Conservation (phyloP, 2,797 vertebrate species). For the Brachymystax lenok region DNA sequence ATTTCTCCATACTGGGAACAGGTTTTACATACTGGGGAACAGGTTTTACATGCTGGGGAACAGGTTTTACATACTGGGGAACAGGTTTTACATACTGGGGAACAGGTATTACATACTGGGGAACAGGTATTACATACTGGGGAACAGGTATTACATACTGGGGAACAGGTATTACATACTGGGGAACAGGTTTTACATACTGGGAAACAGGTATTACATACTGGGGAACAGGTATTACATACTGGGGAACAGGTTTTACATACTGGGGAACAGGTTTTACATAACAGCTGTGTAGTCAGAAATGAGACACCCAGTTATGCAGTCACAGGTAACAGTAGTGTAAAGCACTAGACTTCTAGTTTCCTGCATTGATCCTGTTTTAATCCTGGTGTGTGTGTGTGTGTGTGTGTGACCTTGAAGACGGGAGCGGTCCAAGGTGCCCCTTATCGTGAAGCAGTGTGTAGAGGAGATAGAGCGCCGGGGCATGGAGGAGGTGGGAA, state of each 20-base stretch:
- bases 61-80: too few relatives aligned
- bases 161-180: too few relatives aligned
- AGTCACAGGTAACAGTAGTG: neutral
- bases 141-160: too few relatives aligned
- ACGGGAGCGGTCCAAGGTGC: slow-evolving; percentile 91
- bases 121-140: too few relatives aligned
- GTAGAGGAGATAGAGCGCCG: slow-evolving; percentile 94
- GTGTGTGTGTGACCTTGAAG: slow-evolving; percentile 58
- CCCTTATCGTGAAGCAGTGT: slow-evolving; percentile 92
- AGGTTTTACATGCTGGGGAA: neutral
- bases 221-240: too few relatives aligned
- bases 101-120: too few relatives aligned
- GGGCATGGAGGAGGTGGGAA: slow-evolving; percentile 94
- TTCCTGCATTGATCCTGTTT: neutral
- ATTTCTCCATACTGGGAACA: slow-evolving; percentile 5
- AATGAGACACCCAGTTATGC: neutral
- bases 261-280: too few relatives aligned
- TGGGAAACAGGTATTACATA: too few relatives aligned
- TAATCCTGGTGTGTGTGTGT: neutral
- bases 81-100: too few relatives aligned
- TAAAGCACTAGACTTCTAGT: neutral
- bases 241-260: too few relatives aligned
- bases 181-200: too few relatives aligned
- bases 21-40: neutral
- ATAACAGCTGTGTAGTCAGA: neutral